These are phyloP conservation scores for Suricata suricatta DNA, from an alignment of 2,113 vertebrate species.

Conservation along the genomic window DNA sequence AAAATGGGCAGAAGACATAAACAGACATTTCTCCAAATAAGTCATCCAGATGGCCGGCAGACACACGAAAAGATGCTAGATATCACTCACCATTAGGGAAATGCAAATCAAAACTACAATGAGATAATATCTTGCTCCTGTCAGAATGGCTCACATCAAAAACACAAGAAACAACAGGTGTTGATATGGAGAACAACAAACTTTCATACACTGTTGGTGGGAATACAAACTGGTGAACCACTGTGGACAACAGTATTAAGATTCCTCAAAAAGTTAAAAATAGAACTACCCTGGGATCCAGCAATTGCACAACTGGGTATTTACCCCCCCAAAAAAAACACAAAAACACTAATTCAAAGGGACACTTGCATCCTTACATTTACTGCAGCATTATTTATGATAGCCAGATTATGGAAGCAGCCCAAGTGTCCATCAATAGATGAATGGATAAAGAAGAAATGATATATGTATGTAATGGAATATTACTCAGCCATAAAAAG, in stretches of 20 bases:
- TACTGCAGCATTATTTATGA: neutral
- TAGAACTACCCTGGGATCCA: neutral
- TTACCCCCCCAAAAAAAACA: neutral
- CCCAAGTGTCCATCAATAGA: neutral
- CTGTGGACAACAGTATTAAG: neutral
- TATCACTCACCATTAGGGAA: neutral
- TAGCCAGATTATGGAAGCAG: neutral
- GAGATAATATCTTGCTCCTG: neutral
- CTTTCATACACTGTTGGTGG: neutral
- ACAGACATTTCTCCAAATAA: neutral
- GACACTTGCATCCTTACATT: neutral
- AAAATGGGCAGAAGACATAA: neutral
- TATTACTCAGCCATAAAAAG: neutral
- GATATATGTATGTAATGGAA: too few species aligned
- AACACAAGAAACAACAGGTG: neutral
- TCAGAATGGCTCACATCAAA: neutral
- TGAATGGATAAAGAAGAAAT: neutral
- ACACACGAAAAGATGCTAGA: neutral
- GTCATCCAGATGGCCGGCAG: neutral
- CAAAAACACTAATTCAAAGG: neutral
- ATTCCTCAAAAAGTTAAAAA: neutral
- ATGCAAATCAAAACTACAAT: neutral
- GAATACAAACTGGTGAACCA: neutral
- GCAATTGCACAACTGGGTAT: neutral
- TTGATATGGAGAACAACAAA: neutral